A percentile compares a stretch with the other conserved stretches of the same genome.
Conservation (phyloP, 2,113 vertebrate species). For the Scomber japonicus region DNA sequence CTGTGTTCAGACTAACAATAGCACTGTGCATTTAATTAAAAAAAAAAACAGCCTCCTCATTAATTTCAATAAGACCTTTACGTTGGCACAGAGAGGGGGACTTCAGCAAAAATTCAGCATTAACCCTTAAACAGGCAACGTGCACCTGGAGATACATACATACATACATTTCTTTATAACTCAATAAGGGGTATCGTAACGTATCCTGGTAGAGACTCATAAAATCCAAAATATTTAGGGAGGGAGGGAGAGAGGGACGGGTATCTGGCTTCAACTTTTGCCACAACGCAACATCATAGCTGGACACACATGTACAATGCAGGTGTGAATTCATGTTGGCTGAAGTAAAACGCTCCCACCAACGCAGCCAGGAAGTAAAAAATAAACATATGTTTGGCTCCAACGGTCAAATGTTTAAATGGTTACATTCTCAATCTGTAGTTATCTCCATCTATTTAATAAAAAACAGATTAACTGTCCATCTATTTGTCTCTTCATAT, state of each 20-base stretch:
- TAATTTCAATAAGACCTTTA: conserved; percentile 27
- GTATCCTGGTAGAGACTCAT: too few species aligned
- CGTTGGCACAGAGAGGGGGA: neutral
- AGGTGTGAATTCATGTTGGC: too few species aligned
- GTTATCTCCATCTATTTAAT: neutral
- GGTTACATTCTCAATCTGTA: too few species aligned
- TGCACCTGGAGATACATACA: too few species aligned
- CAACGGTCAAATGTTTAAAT: neutral
- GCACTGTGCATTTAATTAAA: neutral
- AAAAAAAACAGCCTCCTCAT: conserved; percentile 11
- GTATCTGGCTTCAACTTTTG: neutral
- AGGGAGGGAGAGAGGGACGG: too few species aligned
- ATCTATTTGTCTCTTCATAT: too few species aligned
- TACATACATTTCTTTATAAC: too few species aligned
- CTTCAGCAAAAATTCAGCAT: neutral
- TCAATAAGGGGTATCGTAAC: too few species aligned
- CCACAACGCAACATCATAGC: neutral
- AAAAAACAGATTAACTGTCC: neutral
- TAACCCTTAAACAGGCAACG: too few species aligned
- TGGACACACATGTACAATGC: neutral
- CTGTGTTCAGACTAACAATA: conserved; percentile 27
- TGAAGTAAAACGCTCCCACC: neutral
- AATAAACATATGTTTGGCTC: too few species aligned
- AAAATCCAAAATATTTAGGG: too few species aligned
- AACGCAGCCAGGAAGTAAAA: neutral